Base-by-base conservation (phyloP, 2,113 vertebrate species). In the Montifringilla adamsi region DNA sequence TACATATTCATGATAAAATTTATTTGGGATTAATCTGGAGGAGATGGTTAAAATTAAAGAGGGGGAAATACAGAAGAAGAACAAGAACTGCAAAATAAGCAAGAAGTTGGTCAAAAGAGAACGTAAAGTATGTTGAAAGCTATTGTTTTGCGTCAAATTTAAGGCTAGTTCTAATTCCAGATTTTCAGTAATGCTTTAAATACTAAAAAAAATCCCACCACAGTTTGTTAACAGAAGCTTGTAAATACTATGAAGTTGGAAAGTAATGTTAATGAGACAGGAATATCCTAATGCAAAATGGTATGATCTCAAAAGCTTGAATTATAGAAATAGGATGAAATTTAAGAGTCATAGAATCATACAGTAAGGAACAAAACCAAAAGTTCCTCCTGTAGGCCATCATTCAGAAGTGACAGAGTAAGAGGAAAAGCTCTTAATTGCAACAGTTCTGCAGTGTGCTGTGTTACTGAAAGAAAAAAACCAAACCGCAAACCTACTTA, bases 191-290 rank as follows among this genome's bases (percentile, higher is more conserved):
- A 27, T 37, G 76, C 5, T 75, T 74, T 50, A 52, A 72, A 60
- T 80, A 55, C 14, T 15, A 7, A 8, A 33, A 37, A 59, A 21
- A 6, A 4, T 0, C 1, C 4, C 10, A 33, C 8, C 8, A 28
- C 9, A 10, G 22, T 79, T 79, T 84, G 7, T 64, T 89, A 35
- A 28, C 58, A 64, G 31, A 41, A 41, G 1, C 13, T 59, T 81
- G 4, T 73, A 41, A n/a, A 22, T 77, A 53, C 7, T 44, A 11
- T 15, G 3, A 44, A 70, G 6, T 35, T 75, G 14, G 23, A 68
- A 79, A 50, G 28, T 53, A 58, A 41, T 31, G 30, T 77, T 81
- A 66, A 62, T 39, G 18, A 49, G 15, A 27, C 35, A 44, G 35
- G 13, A 77, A 33, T 84, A 69, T 41, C 21, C 10, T 62, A 41